These are phyloP conservation scores for Zaprionus vittiger DNA, from an alignment of 1,140 invertebrate species.

Conservation along the genomic window DNA sequence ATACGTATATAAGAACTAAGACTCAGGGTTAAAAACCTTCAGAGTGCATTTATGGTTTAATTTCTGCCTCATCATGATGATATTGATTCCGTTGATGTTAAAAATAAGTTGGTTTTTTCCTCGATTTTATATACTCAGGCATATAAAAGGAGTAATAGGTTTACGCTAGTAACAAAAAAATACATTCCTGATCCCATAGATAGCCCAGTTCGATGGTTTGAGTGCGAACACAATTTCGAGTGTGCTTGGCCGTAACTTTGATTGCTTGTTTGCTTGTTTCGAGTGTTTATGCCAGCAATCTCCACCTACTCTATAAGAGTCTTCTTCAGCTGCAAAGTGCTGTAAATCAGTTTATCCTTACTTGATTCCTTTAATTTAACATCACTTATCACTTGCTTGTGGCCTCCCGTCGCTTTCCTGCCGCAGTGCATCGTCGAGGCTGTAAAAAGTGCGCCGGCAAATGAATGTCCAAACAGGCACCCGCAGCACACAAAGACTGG, in stretches of 20 bases:
- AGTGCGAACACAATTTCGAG: no score
- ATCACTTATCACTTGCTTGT: constrained; percentile 44
- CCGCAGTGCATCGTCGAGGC: constrained; percentile 56
- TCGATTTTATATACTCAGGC: not conserved
- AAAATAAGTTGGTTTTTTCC: not conserved
- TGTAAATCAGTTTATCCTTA: constrained; percentile 29
- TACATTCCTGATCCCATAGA: not conserved
- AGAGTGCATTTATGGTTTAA: not conserved
- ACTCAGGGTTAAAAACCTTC: no score
- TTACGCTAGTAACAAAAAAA: not conserved
- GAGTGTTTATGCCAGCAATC: constrained; percentile 5
- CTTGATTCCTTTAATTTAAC: constrained; percentile 56
- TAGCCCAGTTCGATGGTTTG: no score
- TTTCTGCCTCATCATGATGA: not conserved
- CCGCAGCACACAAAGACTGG: constrained; percentile 18
- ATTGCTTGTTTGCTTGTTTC: not conserved
- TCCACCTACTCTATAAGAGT: constrained; percentile 1
- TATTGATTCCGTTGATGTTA: not conserved
- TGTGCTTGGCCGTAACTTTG: no score
- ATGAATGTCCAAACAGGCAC: constrained; percentile 74
- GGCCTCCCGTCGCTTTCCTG: constrained; percentile 35
- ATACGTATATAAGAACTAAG: no score
- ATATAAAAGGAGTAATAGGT: not conserved
- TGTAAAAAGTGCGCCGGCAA: constrained; percentile 69
- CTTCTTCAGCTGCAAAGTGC: constrained; percentile 7